Conservation (phyloP, 2,797 vertebrate genomes). For the Lepus townsendii region DNA sequence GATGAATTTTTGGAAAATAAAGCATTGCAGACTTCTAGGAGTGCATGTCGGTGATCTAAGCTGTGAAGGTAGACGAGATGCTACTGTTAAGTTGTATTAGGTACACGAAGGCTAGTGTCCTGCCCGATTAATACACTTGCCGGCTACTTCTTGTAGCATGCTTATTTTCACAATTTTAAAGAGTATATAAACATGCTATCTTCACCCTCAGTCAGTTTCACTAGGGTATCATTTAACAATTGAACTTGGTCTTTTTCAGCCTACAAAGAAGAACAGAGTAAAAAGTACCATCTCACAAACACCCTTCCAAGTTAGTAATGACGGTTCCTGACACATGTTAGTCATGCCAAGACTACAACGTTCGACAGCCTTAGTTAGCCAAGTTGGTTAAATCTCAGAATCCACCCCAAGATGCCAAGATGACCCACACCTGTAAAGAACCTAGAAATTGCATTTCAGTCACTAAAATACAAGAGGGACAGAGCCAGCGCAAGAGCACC, state of each 20-base stretch:
- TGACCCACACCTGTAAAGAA: slow-evolving; percentile 75
- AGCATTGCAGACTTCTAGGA: background rate
- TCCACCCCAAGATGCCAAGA: slow-evolving; percentile 69
- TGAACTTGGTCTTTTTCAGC: background rate
- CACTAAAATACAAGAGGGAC: background rate
- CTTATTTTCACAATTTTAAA: slow-evolving; percentile 64
- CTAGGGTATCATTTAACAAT: slow-evolving; percentile 12
- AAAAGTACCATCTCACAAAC: slow-evolving; percentile 51
- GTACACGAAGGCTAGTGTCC: background rate
- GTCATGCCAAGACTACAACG: slow-evolving; percentile 80
- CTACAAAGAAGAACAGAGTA: slow-evolving; percentile 56
- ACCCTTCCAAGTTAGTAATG: slow-evolving; percentile 69
- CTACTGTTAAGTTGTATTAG: background rate
- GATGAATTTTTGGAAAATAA: background rate
- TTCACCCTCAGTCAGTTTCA: slow-evolving; percentile 24
- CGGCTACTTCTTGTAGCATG: slow-evolving; percentile 12
- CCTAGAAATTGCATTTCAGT: slow-evolving; percentile 44
- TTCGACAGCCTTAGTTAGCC: slow-evolving; percentile 61
- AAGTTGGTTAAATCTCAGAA: slow-evolving; percentile 51
- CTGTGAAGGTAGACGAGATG: background rate
- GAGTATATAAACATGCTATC: slow-evolving; percentile 23
- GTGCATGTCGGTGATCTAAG: background rate
- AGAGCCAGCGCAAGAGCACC: no score
- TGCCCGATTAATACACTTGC: background rate
- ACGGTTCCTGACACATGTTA: slow-evolving; percentile 58